phyloP scores from a whole-genome alignment of 2,888 invertebrate species.

The Cerastis rubricosa region DNA sequence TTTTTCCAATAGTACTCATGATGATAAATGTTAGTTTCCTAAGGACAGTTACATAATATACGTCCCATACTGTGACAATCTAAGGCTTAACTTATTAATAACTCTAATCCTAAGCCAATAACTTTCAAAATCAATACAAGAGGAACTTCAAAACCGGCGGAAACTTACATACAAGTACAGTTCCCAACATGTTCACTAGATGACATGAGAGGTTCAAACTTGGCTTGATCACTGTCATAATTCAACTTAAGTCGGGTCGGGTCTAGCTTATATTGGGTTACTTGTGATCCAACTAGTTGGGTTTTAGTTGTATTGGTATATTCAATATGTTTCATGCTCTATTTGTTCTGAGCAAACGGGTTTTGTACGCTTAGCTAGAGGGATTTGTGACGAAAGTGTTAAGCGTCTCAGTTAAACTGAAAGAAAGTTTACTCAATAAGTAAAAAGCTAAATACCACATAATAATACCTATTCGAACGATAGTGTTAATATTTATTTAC shows the following conservation, averaged over 20 bases:
- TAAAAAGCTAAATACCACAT: no score
- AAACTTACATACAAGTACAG: conserved; percentile 47
- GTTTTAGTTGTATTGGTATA: conserved; percentile 37
- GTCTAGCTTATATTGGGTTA: conserved; percentile 60
- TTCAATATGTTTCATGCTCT: conserved; percentile 33
- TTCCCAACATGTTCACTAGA: conserved; percentile 50
- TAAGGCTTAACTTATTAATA: conserved; percentile 8
- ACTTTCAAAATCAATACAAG: conserved; percentile 52
- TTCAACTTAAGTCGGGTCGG: conserved; percentile 61
- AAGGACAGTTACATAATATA: not conserved
- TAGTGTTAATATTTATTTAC: no score
- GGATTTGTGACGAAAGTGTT: not conserved
- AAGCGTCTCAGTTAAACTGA: not conserved
- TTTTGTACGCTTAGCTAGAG: not conserved
- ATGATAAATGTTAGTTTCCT: no score
- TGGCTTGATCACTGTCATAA: conserved; percentile 72
- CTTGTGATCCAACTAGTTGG: conserved; percentile 42
- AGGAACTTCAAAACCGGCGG: conserved; percentile 17
- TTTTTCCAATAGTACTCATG: no score
- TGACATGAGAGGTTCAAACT: conserved; percentile 62
- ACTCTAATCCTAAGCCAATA: conserved; percentile 46
- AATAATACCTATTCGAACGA: no score
- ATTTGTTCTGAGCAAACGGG: conserved; percentile 26
- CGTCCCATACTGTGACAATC: not conserved
- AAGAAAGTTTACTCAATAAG: not conserved